Percentiles rank a stretch among this genome's conserved stretches.
Conservation (phyloP, 1,140 invertebrate species). For the Pseudomyrmex concolor region DNA sequence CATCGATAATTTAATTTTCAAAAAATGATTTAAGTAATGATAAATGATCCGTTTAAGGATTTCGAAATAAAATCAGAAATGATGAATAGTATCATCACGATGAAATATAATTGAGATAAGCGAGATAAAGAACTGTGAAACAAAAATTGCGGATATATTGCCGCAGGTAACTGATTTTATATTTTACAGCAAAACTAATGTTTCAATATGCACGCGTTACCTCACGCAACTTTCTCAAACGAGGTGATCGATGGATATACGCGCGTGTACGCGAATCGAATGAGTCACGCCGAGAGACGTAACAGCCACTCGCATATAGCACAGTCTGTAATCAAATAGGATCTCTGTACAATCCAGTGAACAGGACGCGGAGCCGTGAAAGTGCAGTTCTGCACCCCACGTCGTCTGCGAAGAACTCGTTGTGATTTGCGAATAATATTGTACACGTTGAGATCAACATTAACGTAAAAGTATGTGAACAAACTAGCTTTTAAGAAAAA, state of each 20-base stretch:
- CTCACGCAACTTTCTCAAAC: slow-evolving; percentile 68
- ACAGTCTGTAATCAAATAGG: slow-evolving; percentile 73
- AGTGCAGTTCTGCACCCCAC: slow-evolving; percentile 61
- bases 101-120: not conserved
- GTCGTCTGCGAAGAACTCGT: slow-evolving; percentile 48
- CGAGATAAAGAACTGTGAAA: not conserved
- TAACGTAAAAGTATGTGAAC: not conserved
- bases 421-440: slow-evolving; percentile 17
- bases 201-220: slow-evolving; percentile 57
- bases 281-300: slow-evolving; percentile 73
- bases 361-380: slow-evolving; percentile 68
- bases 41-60: not conserved
- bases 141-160: not conserved
- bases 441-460: not conserved
- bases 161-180: slow-evolving; percentile 12
- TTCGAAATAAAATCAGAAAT: not conserved
- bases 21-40: not conserved
- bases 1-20: not conserved
- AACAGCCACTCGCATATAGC: slow-evolving; percentile 65
- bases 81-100: not conserved
- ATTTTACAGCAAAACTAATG: slow-evolving; percentile 63
- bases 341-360: slow-evolving; percentile 71
- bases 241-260: slow-evolving; percentile 67
- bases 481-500: no score
- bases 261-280: slow-evolving; percentile 58